Base-by-base conservation (phyloP, 2,113 vertebrate species). In the Vombatus ursinus region DNA sequence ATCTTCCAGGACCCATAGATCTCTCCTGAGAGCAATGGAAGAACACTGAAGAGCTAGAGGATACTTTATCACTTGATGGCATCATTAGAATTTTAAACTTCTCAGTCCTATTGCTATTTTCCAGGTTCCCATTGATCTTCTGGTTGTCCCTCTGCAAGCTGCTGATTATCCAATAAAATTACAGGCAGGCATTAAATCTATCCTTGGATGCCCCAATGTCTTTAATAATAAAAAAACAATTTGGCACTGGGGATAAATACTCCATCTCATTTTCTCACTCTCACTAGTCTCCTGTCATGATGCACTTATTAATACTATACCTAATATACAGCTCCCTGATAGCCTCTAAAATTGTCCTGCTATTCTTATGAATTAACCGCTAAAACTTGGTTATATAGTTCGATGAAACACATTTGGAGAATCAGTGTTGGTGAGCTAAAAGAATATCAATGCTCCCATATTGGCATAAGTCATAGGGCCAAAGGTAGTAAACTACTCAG, bases 231-330 rank as follows among this genome's bases (percentile, higher is more conserved):
- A 97, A 98, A 97, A 95, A 95, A 98, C 90, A 97, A 98, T 98
- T 98, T 98, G 98, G 97, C 98, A 98, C 98, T 97, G 95, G 98
- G 98, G 98, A 98, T 98, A 98, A 98, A 98, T 98, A 98, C 97
- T 14, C 0, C 77, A 50, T 96, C 98, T 98, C 98, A 95, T 98
- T 98, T 98, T 95, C 97, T 97, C 96, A 94, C 95, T 97, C 98
- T 98, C 97, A 89, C 96, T 95, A 98, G 98, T 95, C 97, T 98
- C 98, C 97, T 97, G 98, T 98, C 98, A 98, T 97, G 97, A 94
- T 92, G 95, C 61, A 48, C 97, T 98, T 98, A 98, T 98, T 98
- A 98, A 98, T 96, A 96, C 94, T 57, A 94, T 94, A 0, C 0
- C 97, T 98, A 98, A 98, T 98, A 98, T 98, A 99, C 37, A 47